A percentile compares a stretch with the other conserved stretches of the same genome.
Conservation (phyloP, 2,797 vertebrate species). For the Schizopygopsis malacanthus region DNA sequence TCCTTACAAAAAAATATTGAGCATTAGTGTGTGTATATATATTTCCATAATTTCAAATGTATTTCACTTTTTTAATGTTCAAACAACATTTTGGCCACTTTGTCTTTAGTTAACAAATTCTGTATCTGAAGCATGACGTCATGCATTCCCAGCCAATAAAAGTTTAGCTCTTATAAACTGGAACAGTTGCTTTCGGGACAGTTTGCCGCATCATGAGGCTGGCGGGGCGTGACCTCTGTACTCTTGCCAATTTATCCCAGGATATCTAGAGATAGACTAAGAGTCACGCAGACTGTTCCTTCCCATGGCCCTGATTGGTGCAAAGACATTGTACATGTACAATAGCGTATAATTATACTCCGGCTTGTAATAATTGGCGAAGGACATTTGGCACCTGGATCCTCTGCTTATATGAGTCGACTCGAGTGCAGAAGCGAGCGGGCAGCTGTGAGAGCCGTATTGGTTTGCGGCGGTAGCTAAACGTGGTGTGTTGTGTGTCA, state of each 20-base stretch:
- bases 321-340: not conserved
- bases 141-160: not conserved
- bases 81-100: not conserved
- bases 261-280: slow-evolving; percentile 30
- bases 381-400: slow-evolving; percentile 45
- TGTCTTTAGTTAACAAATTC: not conserved
- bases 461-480: slow-evolving; percentile 69
- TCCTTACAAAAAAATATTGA: not conserved
- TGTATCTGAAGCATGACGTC: not conserved
- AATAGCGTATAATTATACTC: slow-evolving; percentile 22
- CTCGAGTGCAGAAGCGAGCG: slow-evolving; percentile 56
- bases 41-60: not conserved
- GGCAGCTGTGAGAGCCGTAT: slow-evolving; percentile 66
- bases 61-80: not conserved
- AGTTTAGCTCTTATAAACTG: not conserved
- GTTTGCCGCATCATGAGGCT: slow-evolving; percentile 7
- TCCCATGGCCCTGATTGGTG: not conserved
- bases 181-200: slow-evolving; percentile 24
- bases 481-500: slow-evolving; percentile 60
- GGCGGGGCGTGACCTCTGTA: not conserved
- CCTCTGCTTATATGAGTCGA: slow-evolving; percentile 4
- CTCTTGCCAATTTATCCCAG: not conserved
- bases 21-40: not conserved
- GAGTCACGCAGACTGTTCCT: not conserved
- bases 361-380: slow-evolving; percentile 25